These are phyloP conservation scores for Vipera ursinii DNA, from an alignment of 2,797 vertebrate genomes.

Conservation along the genomic window DNA sequence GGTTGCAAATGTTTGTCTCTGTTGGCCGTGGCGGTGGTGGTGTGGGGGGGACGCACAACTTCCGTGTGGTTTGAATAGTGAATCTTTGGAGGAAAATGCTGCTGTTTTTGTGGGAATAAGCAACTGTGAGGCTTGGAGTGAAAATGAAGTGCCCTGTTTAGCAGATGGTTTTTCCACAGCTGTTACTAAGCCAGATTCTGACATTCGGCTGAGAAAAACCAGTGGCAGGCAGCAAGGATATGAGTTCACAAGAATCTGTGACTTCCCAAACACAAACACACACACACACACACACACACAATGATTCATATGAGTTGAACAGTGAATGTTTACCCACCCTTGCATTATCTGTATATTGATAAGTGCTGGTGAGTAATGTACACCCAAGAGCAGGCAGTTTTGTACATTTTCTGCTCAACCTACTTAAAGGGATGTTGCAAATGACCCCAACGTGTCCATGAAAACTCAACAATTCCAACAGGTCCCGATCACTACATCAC, in stretches of 20 bases:
- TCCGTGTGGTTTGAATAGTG: too few relatives aligned
- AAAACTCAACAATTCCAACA: not conserved
- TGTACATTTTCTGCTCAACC: not conserved
- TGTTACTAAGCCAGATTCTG: constrained; percentile 6
- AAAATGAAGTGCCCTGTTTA: constrained; percentile 15
- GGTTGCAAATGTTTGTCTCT: too few relatives aligned
- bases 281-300: not conserved
- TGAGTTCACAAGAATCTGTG: not conserved
- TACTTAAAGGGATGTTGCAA: not conserved
- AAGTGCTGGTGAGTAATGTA: not conserved
- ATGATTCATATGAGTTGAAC: not conserved
- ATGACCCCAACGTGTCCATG: not conserved
- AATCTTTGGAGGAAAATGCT: not conserved
- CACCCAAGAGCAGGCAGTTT: too few relatives aligned
- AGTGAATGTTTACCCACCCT: not conserved
- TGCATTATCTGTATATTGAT: not conserved
- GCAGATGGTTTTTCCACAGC: constrained; percentile 44
- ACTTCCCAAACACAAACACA: not conserved
- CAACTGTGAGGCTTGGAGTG: constrained; percentile 37
- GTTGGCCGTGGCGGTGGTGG: too few relatives aligned
- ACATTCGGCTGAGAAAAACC: constrained; percentile 25
- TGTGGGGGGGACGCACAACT: too few relatives aligned
- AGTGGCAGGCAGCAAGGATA: constrained; percentile 1
- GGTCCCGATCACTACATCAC: not conserved
- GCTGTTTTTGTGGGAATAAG: constrained; percentile 30